A percentile compares a stretch with the other conserved stretches of the same genome.
phyloP scores from a whole-genome alignment of 2,888 invertebrate genomes.

The Tinea trinotella region DNA sequence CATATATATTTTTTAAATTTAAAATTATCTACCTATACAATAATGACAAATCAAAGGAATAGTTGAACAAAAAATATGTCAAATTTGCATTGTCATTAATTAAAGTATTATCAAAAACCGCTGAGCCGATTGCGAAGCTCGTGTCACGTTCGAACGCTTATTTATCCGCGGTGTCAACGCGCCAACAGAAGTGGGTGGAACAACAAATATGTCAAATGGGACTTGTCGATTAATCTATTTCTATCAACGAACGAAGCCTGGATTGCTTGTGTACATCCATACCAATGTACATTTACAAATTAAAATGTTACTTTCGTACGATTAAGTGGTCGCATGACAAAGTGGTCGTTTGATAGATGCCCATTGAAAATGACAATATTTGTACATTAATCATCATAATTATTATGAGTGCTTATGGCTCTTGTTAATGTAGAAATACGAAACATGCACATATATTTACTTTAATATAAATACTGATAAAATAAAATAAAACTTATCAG shows the following conservation, averaged over 20 bases:
- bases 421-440: too few species aligned
- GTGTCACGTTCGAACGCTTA: conserved; percentile 1
- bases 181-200: neutral
- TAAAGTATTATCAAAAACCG: neutral
- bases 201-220: conserved; percentile 1
- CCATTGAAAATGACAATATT: too few species aligned
- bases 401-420: too few species aligned
- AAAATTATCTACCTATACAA: too few species aligned
- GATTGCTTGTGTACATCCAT: neutral
- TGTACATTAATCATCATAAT: too few species aligned
- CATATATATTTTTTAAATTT: too few species aligned
- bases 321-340: too few species aligned
- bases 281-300: neutral
- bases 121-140: conserved; percentile 1
- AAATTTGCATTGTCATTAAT: neutral
- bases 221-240: conserved; percentile 5
- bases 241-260: neutral
- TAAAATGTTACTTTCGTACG: too few species aligned
- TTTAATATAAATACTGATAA: too few species aligned
- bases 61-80: neutral
- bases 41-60: too few species aligned
- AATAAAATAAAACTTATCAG: too few species aligned
- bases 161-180: conserved; percentile 5
- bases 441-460: too few species aligned
- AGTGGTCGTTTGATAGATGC: conserved; percentile 14